Conservation (phyloP, 2,113 vertebrate genomes). For the Mus musculus region DNA sequence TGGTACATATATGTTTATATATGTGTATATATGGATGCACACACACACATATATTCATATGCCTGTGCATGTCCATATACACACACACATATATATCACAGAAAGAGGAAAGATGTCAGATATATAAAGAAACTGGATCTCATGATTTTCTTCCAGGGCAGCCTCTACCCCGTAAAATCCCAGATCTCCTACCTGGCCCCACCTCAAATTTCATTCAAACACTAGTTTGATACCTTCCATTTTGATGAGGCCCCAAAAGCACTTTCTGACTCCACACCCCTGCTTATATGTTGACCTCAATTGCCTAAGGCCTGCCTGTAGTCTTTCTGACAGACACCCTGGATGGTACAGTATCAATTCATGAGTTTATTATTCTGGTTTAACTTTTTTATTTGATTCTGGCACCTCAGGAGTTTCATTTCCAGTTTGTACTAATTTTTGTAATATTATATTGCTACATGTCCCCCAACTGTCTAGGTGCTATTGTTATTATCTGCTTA, state of each 20-base stretch:
- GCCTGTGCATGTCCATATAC: not conserved
- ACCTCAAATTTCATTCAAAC: conserved; percentile 11
- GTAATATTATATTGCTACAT: conserved; percentile 36
- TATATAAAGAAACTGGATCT: not conserved
- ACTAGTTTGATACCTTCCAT: conserved; percentile 20
- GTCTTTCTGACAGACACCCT: conserved; percentile 21
- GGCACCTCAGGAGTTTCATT: conserved; percentile 59
- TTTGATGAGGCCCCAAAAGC: conserved; percentile 27
- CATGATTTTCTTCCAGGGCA: not conserved
- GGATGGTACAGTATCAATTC: not conserved
- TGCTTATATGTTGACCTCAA: conserved; percentile 10
- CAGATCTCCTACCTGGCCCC: not conserved
- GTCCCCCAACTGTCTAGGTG: conserved; percentile 42
- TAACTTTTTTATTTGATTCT: conserved; percentile 59
- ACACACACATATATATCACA: not conserved
- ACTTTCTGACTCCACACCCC: conserved; percentile 1
- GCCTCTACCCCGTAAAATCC: not conserved
- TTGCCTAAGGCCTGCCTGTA: not conserved
- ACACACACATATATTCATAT: not conserved
- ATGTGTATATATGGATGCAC: too few species aligned
- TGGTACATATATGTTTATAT: not conserved
- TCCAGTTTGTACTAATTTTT: conserved; percentile 59
- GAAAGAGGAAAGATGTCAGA: not conserved
- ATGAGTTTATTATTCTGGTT: conserved; percentile 28
- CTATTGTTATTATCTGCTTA: conserved; percentile 39